Conservation (phyloP, 92 coral and sea anemone genomes). For the Zoanthus sociatus region DNA sequence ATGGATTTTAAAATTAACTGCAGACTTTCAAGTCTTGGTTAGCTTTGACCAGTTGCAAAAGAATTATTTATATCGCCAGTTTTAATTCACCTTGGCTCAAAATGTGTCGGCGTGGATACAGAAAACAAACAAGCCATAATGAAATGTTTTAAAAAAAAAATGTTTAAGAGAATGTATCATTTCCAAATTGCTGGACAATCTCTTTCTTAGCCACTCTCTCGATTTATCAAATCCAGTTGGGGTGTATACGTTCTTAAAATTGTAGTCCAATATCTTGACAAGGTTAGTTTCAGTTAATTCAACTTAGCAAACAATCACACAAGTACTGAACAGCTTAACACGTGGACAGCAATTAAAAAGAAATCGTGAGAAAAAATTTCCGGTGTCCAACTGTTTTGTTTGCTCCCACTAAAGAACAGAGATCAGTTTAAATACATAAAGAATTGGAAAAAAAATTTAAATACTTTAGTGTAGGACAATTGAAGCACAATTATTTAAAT, state of each 20-base stretch:
- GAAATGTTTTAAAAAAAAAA: background rate
- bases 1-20: background rate
- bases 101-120: background rate
- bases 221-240: background rate
- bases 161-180: background rate
- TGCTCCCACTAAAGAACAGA: background rate
- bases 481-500: background rate
- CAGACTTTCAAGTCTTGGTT: background rate
- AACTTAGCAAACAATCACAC: slow-evolving; percentile 39
- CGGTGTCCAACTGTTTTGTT: slow-evolving; percentile 42
- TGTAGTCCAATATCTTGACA: slow-evolving; percentile 37
- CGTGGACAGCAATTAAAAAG: slow-evolving; percentile 21
- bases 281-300: slow-evolving; percentile 1
- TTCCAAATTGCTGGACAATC: background rate
- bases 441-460: background rate
- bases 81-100: background rate
- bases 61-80: background rate
- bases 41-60: background rate
- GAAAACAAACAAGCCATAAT: background rate
- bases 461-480: background rate
- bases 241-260: background rate
- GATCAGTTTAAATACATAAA: background rate
- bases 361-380: slow-evolving; percentile 32
- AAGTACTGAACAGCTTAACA: slow-evolving; percentile 25
- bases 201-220: background rate